Percentiles rank a stretch among this genome's conserved stretches.
phyloP scores from a whole-genome alignment of 2,113 vertebrate genomes.

The Siniperca knerii region DNA sequence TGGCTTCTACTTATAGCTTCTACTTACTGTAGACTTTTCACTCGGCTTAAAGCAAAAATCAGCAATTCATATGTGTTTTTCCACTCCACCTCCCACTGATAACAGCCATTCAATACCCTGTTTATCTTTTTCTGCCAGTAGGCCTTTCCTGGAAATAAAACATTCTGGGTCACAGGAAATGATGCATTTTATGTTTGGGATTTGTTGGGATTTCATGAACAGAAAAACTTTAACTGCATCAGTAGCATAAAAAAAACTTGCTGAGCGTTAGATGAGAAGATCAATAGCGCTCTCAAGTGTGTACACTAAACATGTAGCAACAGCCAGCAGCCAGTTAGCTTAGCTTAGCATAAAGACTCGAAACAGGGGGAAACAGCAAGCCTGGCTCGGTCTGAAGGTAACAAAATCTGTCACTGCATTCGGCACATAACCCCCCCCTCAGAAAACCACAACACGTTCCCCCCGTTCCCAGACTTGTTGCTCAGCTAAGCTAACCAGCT shows the following conservation, averaged over 20 bases:
- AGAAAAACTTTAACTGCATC: background rate
- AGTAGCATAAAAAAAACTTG: background rate
- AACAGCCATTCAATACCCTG: background rate
- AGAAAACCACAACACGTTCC: too few relatives aligned
- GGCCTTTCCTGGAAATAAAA: background rate
- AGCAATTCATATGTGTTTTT: conserved; percentile 4
- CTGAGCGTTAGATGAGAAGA: background rate
- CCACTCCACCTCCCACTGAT: background rate
- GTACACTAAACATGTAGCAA: too few relatives aligned
- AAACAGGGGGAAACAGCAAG: too few relatives aligned
- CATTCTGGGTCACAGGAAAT: conserved; percentile 9
- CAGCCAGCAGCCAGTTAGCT: too few relatives aligned
- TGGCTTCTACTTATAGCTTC: background rate
- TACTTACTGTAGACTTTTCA: background rate
- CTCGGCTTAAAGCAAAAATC: conserved; percentile 14
- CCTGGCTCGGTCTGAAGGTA: too few relatives aligned
- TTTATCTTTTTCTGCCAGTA: background rate
- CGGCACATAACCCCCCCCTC: too few relatives aligned
- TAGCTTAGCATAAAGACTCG: too few relatives aligned
- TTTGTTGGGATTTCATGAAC: conserved; percentile 21
- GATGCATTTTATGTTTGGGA: background rate
- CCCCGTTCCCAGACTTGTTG: too few relatives aligned
- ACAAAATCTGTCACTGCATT: too few relatives aligned
- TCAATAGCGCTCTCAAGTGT: background rate
- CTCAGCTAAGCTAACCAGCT: too few relatives aligned